Percentiles rank a stretch among this genome's conserved stretches.
Conservation (phyloP, 2,797 vertebrate genomes). For the Alauda arvensis region DNA sequence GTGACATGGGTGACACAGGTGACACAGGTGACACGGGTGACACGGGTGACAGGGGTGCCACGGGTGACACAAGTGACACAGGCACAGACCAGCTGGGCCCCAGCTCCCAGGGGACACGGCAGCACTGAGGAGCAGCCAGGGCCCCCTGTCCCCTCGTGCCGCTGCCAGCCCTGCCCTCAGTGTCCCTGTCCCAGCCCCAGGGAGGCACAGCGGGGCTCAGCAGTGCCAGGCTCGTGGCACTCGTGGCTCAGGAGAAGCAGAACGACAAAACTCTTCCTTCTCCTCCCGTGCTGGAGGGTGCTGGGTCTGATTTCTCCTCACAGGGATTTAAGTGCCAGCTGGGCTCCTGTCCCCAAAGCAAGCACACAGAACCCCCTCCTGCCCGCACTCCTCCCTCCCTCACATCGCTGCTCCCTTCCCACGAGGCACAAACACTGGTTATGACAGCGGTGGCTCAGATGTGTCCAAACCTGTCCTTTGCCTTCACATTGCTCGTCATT, state of each 20-base stretch:
- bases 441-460: not conserved
- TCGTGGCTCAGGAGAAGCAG: not conserved
- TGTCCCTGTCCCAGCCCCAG: too few relatives aligned
- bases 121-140: not conserved
- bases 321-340: not conserved
- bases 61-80: too few relatives aligned
- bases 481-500: not conserved
- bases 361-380: not conserved
- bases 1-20: too few relatives aligned
- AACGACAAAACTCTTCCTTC: not conserved
- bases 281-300: not conserved
- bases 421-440: not conserved
- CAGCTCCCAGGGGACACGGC: too few relatives aligned
- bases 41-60: too few relatives aligned
- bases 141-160: too few relatives aligned
- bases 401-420: not conserved
- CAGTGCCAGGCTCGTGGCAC: not conserved
- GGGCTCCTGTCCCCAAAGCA: not conserved
- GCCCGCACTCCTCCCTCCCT: not conserved
- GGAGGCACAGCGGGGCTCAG: not conserved
- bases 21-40: too few relatives aligned
- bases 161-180: too few relatives aligned
- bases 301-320: not conserved
- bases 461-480: constrained; percentile 16
- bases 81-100: too few relatives aligned